Base-by-base conservation (phyloP, 2,888 invertebrate species). In the Pecten maximus region DNA sequence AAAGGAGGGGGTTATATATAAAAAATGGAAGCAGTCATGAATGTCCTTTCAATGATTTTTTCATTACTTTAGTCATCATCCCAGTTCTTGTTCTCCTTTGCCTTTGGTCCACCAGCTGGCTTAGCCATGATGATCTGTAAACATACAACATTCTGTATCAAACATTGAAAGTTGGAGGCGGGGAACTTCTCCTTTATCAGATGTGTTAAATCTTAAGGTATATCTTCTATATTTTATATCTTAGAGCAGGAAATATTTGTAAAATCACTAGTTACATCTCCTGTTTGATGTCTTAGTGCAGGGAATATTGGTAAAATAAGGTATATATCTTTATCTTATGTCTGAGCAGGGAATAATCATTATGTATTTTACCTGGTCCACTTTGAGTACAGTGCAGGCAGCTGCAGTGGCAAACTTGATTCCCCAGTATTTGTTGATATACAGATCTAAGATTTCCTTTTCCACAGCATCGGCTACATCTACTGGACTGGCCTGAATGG, bases 381-480 rank as follows among this genome's bases (percentile, higher is more conserved):
- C 98, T 96, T 98, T 98, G 44, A 99, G 97, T 94, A 99, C 98
- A 0, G 99, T 99, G 92, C 98, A 98, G 19, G 99, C 99, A 0
- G 99, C 99, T 92, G 98, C 98, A 0, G 99, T 98, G 0, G 99
- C 99, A 97, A 99, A 99, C 97, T 99, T 99, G 90, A 99, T 97
- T 3, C 98, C 99, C 99, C 99, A 99, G 96, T 98, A 97, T 97
- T 99, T 99, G 40, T 98, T 97, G 87, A 98, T 96, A 96, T 98
- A 99, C 91, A 98, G 97, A 97, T 97, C 97, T 88, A 96, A 90
- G 93, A 99, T 98, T 93, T 98, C 98, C 89, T 98, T 98, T 95
- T 98, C 98, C 16, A 97, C 97, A 0, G 98, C 98, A 97, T 99
- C 98, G 94, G 98, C 97, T 16, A 98, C 97, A 40, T 97, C 97